These are phyloP conservation scores for Thaumetopoea pityocampa DNA, from an alignment of 1,140 invertebrate genomes.

Conservation along the genomic window DNA sequence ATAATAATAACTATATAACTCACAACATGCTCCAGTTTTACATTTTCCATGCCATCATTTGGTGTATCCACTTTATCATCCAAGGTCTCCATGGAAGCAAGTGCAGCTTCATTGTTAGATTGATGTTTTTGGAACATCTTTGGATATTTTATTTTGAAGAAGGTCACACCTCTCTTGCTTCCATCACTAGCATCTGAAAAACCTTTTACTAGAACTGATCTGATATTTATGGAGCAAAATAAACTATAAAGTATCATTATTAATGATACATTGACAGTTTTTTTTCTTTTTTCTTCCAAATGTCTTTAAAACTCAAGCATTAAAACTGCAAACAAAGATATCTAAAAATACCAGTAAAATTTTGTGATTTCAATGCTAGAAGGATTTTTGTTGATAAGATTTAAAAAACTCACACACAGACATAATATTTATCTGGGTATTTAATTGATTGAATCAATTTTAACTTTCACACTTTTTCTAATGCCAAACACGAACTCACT, in stretches of 20 bases:
- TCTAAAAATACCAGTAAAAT: too few relatives aligned
- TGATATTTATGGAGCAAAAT: too few relatives aligned
- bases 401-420: too few relatives aligned
- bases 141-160: constrained; percentile 57
- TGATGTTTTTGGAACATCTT: constrained; percentile 56
- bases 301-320: background rate
- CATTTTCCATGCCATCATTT: constrained; percentile 83
- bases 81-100: constrained; percentile 87
- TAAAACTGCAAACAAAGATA: too few relatives aligned
- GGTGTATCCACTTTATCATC: constrained; percentile 78
- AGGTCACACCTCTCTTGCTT: constrained; percentile 33
- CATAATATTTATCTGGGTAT: too few relatives aligned
- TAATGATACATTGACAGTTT: background rate
- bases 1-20: too few relatives aligned
- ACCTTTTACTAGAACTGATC: too few relatives aligned
- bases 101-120: constrained; percentile 76
- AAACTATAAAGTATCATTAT: background rate
- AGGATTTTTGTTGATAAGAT: too few relatives aligned
- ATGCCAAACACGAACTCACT: too few relatives aligned
- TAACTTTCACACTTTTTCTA: too few relatives aligned
- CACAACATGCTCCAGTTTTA: constrained; percentile 78
- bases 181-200: constrained; percentile 35
- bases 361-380: too few relatives aligned
- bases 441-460: too few relatives aligned
- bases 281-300: background rate